Evolutionary conservation across 2,797 vertebrate genomes (phyloP).

Genomic region (Pseudopleuronectes americanus): DNA sequence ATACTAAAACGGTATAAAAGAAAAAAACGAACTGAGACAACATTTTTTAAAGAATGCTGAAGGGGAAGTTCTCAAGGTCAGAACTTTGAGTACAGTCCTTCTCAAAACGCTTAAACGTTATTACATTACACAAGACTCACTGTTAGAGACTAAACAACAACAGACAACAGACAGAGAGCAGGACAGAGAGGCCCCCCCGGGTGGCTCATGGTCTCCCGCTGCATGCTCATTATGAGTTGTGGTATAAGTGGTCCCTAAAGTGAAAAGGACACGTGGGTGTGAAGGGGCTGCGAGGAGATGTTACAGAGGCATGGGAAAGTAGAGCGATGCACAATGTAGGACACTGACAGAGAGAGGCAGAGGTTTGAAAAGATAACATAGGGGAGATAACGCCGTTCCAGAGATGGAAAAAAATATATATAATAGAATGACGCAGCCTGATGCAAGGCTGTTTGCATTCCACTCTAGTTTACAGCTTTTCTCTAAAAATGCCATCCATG

Average conservation of each 20-base stretch:
- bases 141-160: conserved; percentile 6
- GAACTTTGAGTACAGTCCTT: conserved; percentile 7
- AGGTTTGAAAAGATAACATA: conserved; percentile 37
- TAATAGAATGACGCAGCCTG: conserved; percentile 40
- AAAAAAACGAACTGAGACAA: conserved; percentile 30
- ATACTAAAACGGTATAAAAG: conserved; percentile 24
- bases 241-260: conserved; percentile 46
- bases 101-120: background rate
- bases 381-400: background rate
- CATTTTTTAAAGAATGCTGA: conserved; percentile 1
- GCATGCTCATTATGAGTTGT: conserved; percentile 14
- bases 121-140: conserved; percentile 21
- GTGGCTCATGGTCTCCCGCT: conserved; percentile 10
- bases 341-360: conserved; percentile 30
- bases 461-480: conserved; percentile 12
- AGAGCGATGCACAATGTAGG: conserved; percentile 22
- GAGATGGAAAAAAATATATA: conserved; percentile 28
- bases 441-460: conserved; percentile 56
- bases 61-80: conserved; percentile 32
- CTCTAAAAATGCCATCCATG: conserved; percentile 46
- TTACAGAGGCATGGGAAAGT: conserved; percentile 60
- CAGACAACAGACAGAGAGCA: conserved; percentile 17
- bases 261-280: conserved; percentile 62
- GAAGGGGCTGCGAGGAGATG: conserved; percentile 49
- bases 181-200: conserved; percentile 7